Percentiles rank a stretch among this genome's conserved stretches.
These are phyloP conservation scores for Palloptera scutellata DNA, from an alignment of 2,888 invertebrate species.

Conservation along the genomic window DNA sequence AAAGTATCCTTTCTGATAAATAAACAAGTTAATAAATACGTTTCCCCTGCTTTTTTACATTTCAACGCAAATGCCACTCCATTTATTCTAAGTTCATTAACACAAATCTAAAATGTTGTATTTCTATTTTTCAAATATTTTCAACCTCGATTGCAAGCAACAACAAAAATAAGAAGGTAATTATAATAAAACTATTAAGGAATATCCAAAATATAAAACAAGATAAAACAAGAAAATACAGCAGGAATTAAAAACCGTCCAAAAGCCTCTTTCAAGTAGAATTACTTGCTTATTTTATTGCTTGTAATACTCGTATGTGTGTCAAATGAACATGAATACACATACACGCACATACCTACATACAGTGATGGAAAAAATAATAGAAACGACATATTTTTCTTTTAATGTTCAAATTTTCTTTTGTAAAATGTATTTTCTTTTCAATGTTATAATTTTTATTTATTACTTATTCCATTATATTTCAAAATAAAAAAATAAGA, in stretches of 20 bases:
- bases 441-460: too few species aligned
- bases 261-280: constrained; percentile 6
- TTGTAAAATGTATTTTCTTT: too few species aligned
- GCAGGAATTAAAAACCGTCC: constrained; percentile 19
- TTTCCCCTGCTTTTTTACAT: too few species aligned
- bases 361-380: too few species aligned
- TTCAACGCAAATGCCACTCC: constrained; percentile 6
- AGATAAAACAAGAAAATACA: constrained; percentile 24
- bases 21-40: too few species aligned
- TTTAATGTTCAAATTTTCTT: too few species aligned
- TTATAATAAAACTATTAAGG: constrained; percentile 17
- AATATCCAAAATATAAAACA: constrained; percentile 20
- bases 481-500: too few species aligned
- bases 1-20: too few species aligned
- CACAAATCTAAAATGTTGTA: background rate
- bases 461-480: too few species aligned
- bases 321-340: constrained; percentile 17
- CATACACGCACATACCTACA: background rate
- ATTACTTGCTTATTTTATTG: constrained; percentile 12
- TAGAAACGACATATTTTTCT: too few species aligned
- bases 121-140: constrained; percentile 22
- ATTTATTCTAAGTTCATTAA: constrained; percentile 23
- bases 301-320: constrained; percentile 18
- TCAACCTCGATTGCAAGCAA: constrained; percentile 27
- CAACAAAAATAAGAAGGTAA: constrained; percentile 15